Base-by-base conservation (phyloP, 2,888 invertebrate genomes). In the Drosophila subsilvestris region DNA sequence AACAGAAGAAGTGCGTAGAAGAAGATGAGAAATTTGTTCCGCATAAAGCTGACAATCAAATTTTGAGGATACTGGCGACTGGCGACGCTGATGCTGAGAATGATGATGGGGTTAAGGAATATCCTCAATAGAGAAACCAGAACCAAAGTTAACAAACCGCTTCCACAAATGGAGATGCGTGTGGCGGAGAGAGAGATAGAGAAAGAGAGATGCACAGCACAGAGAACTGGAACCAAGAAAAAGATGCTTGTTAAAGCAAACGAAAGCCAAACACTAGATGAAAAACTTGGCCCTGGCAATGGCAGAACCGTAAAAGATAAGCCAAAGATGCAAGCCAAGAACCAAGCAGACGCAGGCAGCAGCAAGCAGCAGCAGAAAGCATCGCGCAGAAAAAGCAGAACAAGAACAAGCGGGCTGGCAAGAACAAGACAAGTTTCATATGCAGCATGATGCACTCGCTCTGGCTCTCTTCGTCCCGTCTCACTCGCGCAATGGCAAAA, bases 261-360 rank as follows among this genome's bases (percentile, higher is more conserved):
- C 53, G 37, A 51, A 54, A 44, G 43, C 61, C 63, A 60, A 74
- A 71, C 87, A 83, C 88, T 87, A 87, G 86, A 85, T 82, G 74
- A 85, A 87, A 87, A 82, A 71, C 78, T 82, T 79, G 74, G 83
- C 83, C 78, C 79, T 79, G 82, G 71, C 78, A 77, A 70, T 37
- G 37, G 37, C 37, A 37, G 37, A 37, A n/a, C 37, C 37, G 37
- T 37, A 37, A 67, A 81, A 81, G 86, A 85, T 78, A 87, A 77
- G 71, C 70, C 57, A 59, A 37, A 49, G 60, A 74, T 54, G 63
- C 44, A 29, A 57, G 60, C 59, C 50, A 44, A 42, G 58, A 72
- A 37, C 47, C 59, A 56, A 58, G 50, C 53, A 55, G 60, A 78
- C 62, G 63, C 68, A 67, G 45, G 44, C 43, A 77, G 77, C 56